Percentiles rank a stretch among this genome's conserved stretches.
Evolutionary conservation across 1,140 invertebrate species (phyloP).

Genomic region (Drosophila jambulina): DNA sequence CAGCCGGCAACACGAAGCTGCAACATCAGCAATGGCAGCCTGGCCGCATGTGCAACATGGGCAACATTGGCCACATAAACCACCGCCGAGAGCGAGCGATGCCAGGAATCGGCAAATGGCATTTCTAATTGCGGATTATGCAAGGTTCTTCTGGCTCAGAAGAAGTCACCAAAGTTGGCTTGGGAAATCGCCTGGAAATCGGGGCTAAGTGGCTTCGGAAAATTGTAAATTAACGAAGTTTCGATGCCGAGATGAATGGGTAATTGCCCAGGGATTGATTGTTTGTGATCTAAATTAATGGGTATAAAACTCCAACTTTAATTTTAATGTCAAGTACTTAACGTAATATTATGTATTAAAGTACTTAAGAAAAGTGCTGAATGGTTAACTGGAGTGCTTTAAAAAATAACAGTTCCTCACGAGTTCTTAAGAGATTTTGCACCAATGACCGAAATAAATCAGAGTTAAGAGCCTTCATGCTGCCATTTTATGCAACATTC

Average conservation of each 20-base stretch:
- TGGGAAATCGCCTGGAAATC: constrained; percentile 43
- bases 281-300: background rate
- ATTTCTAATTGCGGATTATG: constrained; percentile 79
- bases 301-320: background rate
- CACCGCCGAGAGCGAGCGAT: constrained; percentile 9
- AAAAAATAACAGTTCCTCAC: background rate
- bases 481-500: constrained; percentile 23
- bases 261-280: constrained; percentile 27
- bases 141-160: constrained; percentile 64
- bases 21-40: constrained; percentile 24
- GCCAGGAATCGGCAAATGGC: constrained; percentile 55
- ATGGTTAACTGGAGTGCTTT: background rate
- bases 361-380: background rate
- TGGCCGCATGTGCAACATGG: constrained; percentile 16
- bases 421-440: background rate
- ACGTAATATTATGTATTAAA: background rate
- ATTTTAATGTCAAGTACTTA: background rate
- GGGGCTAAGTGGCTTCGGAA: constrained; percentile 36
- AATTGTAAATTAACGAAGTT: constrained; percentile 27
- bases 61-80: constrained; percentile 25
- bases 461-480: constrained; percentile 5
- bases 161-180: constrained; percentile 35
- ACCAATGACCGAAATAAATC: constrained; percentile 19
- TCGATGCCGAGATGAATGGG: constrained; percentile 23
- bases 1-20: constrained; percentile 37